Conservation (phyloP, 2,888 invertebrate species). For the Heliconius ethilla region DNA sequence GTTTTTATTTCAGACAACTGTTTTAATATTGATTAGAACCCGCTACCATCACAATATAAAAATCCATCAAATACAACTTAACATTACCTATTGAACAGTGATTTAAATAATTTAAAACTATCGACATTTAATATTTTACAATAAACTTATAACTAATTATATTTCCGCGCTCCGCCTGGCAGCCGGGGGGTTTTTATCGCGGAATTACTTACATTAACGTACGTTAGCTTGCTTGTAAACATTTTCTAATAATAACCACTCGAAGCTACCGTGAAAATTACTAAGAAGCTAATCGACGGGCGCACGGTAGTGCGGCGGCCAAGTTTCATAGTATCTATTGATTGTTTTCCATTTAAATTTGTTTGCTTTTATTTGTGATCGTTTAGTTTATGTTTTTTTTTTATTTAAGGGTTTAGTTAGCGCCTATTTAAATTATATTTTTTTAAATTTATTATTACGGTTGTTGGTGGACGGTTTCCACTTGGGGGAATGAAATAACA, state of each 20-base stretch:
- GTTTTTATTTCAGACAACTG: too few relatives aligned
- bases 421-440: too few relatives aligned
- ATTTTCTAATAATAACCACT: slow-evolving; percentile 36
- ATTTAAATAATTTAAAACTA: neutral
- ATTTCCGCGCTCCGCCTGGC: slow-evolving; percentile 27
- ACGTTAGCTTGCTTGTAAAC: slow-evolving; percentile 37
- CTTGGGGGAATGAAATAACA: too few relatives aligned
- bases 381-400: neutral
- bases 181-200: slow-evolving; percentile 38
- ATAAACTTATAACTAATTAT: slow-evolving; percentile 6
- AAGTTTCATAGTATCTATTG: neutral
- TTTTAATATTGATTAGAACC: neutral
- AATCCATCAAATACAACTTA: neutral
- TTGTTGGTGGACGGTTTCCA: too few relatives aligned
- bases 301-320: neutral
- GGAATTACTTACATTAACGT: slow-evolving; percentile 35
- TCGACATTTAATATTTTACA: neutral
- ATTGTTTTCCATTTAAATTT: neutral
- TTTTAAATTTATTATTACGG: too few relatives aligned
- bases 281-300: slow-evolving; percentile 33
- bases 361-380: neutral
- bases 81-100: neutral
- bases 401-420: neutral
- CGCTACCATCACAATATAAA: neutral
- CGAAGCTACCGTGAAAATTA: slow-evolving; percentile 39